Evolutionary conservation across 2,888 invertebrate genomes (phyloP).

Genomic region (Epistrophe grossulariae): DNA sequence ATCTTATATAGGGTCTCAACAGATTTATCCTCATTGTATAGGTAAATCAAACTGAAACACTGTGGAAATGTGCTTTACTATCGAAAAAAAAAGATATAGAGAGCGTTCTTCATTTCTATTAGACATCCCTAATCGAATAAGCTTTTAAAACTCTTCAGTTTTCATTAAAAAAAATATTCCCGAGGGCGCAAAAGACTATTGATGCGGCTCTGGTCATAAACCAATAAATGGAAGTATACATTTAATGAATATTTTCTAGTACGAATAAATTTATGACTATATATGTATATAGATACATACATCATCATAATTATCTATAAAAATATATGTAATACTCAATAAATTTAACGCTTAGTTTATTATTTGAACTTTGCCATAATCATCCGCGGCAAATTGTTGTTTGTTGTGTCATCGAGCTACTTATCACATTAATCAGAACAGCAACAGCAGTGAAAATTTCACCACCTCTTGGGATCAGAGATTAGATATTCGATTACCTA

Average conservation of each 20-base stretch:
- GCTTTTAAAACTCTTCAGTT: no score
- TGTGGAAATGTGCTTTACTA: no score
- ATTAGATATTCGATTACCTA: conserved; percentile 44
- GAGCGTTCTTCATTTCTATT: no score
- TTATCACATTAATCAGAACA: conserved; percentile 23
- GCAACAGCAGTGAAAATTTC: conserved; percentile 32
- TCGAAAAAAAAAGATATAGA: no score
- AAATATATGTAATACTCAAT: conserved; percentile 36
- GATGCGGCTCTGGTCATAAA: background rate
- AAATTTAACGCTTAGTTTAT: conserved; percentile 53
- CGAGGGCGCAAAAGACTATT: no score
- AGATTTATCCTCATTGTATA: no score
- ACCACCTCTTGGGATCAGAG: conserved; percentile 24
- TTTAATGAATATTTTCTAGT: background rate
- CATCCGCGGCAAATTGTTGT: conserved; percentile 22
- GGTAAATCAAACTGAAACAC: no score
- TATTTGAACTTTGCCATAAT: conserved; percentile 17
- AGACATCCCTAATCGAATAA: no score
- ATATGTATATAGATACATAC: conserved; percentile 4
- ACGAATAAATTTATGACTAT: conserved; percentile 23
- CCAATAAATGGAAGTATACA: accelerated
- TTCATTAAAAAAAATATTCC: no score
- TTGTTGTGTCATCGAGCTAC: conserved; percentile 32
- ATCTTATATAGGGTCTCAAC: no score
- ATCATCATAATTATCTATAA: conserved; percentile 38